A percentile compares a stretch with the other conserved stretches of the same genome.
These are phyloP conservation scores for Fissipunctia ypsillon DNA, from an alignment of 2,888 invertebrate species.

Conservation along the genomic window DNA sequence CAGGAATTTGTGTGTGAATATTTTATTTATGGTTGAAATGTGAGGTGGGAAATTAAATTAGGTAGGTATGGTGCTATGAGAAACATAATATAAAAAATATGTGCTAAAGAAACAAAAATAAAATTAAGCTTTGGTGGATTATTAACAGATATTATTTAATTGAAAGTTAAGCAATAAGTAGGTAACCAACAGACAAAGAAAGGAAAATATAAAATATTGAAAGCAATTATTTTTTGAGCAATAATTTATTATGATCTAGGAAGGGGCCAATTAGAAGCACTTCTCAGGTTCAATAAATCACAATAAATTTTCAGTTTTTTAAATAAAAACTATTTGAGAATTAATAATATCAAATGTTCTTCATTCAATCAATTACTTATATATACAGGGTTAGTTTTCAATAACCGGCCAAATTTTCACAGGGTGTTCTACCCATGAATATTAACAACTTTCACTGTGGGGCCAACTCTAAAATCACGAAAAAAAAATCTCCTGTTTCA, in stretches of 20 bases:
- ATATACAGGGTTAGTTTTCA: too few species aligned
- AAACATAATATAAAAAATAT: not conserved
- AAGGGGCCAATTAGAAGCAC: not conserved
- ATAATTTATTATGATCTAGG: not conserved
- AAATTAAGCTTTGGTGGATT: not conserved
- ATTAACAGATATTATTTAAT: not conserved
- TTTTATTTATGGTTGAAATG: constrained; percentile 11
- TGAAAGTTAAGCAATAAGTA: not conserved
- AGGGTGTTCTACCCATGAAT: too few species aligned
- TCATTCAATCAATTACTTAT: not conserved
- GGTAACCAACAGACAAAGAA: not conserved
- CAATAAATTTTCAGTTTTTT: not conserved
- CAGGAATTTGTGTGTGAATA: constrained; percentile 38
- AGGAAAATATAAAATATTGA: not conserved
- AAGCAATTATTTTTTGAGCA: not conserved
- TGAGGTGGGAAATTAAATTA: constrained; percentile 1
- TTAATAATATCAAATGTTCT: not conserved
- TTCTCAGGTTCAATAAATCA: not conserved
- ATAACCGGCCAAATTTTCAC: too few species aligned
- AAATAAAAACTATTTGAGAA: not conserved
- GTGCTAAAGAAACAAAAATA: not conserved
- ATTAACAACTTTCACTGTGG: too few species aligned
- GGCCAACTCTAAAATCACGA: too few species aligned
- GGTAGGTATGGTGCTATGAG: not conserved
- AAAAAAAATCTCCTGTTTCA: too few species aligned